phyloP scores from a whole-genome alignment of 2,113 vertebrate genomes.

The Gorsachius goisagi region DNA sequence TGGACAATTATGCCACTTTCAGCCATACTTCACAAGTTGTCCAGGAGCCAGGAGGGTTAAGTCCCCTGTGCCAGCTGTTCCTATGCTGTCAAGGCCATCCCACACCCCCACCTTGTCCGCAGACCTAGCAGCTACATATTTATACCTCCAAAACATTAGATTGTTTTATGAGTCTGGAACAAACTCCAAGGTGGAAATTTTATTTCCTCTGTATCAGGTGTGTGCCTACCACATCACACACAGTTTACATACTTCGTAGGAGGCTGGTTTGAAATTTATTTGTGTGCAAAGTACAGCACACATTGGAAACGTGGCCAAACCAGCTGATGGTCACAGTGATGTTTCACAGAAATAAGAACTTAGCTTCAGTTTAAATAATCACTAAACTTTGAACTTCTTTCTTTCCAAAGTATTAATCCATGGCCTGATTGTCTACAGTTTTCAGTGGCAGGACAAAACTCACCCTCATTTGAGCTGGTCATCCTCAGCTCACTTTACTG shows the following conservation, averaged over 20 bases:
- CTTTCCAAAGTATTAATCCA: neutral
- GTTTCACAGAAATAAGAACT: neutral
- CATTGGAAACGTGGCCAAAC: neutral
- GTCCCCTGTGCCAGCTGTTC: neutral
- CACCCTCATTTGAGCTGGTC: neutral
- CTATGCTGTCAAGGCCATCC: neutral
- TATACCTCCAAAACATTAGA: neutral
- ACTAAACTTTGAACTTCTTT: neutral
- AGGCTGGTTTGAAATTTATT: neutral
- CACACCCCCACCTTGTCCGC: too few species aligned
- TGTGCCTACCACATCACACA: neutral
- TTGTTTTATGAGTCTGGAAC: neutral
- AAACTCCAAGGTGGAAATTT: slow-evolving; percentile 3
- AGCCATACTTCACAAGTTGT: neutral
- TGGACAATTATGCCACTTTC: neutral
- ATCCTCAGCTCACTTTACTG: neutral
- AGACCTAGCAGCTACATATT: neutral
- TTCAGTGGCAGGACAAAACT: neutral
- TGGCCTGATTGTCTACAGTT: neutral
- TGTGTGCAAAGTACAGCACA: neutral
- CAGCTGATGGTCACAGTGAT: neutral
- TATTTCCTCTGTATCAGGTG: neutral
- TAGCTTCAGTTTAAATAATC: neutral
- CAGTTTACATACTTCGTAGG: neutral
- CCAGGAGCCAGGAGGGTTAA: neutral